Evolutionary conservation across 2,888 invertebrate species (phyloP), one percentile per base, ranked within the genome.

Genomic region (Leistus spinibarbis): DNA sequence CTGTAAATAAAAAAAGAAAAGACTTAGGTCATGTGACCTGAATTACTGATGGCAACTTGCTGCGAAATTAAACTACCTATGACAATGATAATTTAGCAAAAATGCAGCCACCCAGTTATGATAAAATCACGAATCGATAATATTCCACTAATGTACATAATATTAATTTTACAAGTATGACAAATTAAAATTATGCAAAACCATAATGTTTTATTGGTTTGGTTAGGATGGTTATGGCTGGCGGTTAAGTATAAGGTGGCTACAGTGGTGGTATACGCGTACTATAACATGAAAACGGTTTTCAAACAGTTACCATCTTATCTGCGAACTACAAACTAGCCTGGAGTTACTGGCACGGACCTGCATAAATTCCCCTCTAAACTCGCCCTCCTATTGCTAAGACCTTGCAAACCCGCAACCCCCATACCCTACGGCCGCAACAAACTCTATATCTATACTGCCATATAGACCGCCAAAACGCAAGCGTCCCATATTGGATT

Each of bases 271-370:
- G 40, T 27, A 40, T 40, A 40, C 40, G 40, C 7, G 40, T 40
- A 40, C 40, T 40, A 40, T 40, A 40, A 66, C 72, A 72, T 72
- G 72, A 56, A 72, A 72, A 72, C 72, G 64, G 72, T 72, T 72
- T 72, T 56, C 64, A 65, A 66, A 40, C 40, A 40, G 65, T 62
- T 74, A 56, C 54, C 69, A 71, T 71, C 76, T 76, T 76, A 76
- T 76, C 76, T 76, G 76, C 60, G 53, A 76, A 76, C 76, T 76
- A 76, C 76, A 76, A 76, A 76, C 76, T 76, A 76, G 70, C 76
- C 71, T 24, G 60, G 71, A 76, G 76, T 76, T 76, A 76, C 71
- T 76, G 76, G 76, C 76, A 76, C 69, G 70, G 67, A 76, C 76
- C 70, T 76, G 76, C 70, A 76, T 76, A 76, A 70, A 76, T 76